A percentile compares a stretch with the other conserved stretches of the same genome.
Conservation (phyloP, 2,113 vertebrate species). For the Lucifuga dentata region DNA sequence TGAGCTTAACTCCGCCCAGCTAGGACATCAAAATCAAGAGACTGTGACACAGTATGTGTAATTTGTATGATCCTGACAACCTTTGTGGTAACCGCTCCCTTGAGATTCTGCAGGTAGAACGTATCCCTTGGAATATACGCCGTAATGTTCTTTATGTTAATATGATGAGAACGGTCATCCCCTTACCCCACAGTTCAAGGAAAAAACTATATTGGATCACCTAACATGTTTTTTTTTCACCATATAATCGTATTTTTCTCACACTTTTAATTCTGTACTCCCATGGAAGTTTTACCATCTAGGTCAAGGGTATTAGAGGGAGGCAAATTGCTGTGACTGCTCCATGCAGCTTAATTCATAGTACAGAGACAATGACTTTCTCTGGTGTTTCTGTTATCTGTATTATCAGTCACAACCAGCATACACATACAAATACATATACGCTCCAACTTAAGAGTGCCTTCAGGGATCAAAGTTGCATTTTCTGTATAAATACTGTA, state of each 20-base stretch:
- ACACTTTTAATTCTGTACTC: constrained; percentile 78
- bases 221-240: constrained; percentile 24
- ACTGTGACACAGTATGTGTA: constrained; percentile 60
- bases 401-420: constrained; percentile 22
- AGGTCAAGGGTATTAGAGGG: constrained; percentile 82
- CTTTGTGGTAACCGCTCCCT: constrained; percentile 52
- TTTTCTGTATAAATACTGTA: constrained; percentile 16
- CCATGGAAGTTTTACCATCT: constrained; percentile 76
- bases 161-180: constrained; percentile 62
- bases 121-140: constrained; percentile 54
- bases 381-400: constrained; percentile 34
- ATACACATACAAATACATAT: constrained; percentile 22
- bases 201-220: constrained; percentile 84
- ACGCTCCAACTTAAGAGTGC: constrained; percentile 28
- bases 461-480: constrained; percentile 31
- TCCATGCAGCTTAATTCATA: constrained; percentile 44
- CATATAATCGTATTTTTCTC: constrained; percentile 75
- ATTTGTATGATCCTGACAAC: constrained; percentile 62
- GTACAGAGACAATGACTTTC: constrained; percentile 66
- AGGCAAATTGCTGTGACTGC: constrained; percentile 60
- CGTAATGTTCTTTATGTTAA: constrained; percentile 63
- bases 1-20: constrained; percentile 39
- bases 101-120: constrained; percentile 51
- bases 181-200: constrained; percentile 81
- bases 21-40: constrained; percentile 40